Evolutionary conservation across 2,113 vertebrate species (phyloP), one percentile per base, ranked within the genome.

Genomic region (Chloropsis cyanopogon): DNA sequence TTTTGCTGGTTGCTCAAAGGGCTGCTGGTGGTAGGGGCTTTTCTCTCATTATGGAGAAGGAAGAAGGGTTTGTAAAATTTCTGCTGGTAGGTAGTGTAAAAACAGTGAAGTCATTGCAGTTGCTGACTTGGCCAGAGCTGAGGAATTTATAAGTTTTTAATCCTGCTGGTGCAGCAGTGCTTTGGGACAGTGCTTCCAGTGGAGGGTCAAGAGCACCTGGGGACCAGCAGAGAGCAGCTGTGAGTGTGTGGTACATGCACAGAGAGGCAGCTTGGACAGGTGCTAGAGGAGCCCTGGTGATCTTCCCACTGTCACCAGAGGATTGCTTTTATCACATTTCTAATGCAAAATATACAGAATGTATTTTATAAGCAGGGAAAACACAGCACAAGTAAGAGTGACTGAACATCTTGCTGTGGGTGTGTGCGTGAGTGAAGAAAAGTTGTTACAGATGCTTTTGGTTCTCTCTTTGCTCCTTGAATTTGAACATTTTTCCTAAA

Each of bases 191-290:
- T 24, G 39, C 24, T 84, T 31, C 4, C 37, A 35, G 23, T 11
- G 44, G 25, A 31, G 35, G 20, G 29, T 42, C 7, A 6, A 31
- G 37, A 54, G 6, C 29, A 39, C 33, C 14, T n/a, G 9, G 28
- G 66, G 37, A 20, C 8, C 5, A 15, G 49, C 1, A 11, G 57
- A 42, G 17, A 63, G 75, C 50, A 70, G 21, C 63, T 42, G 2
- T 47, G 4, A 28, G 47, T 18, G 1, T 25, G 0, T 20, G 46
- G 12, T 22, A 11, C 21, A 0, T 7, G 29, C 31, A 7, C 2
- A 37, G 69, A 46, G 57, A 5, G 65, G 41, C 76, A 86, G n/a
- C 66, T 54, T 50, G 70, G 56, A 3, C 11, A 24, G 35, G 5
- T 71, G 61, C 52, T 70, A 12, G 66, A 50, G 80, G 44, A 90